A percentile compares a stretch with the other conserved stretches of the same genome.
These are phyloP conservation scores for Ailuropoda melanoleuca DNA, from an alignment of 2,113 vertebrate genomes.

Conservation along the genomic window DNA sequence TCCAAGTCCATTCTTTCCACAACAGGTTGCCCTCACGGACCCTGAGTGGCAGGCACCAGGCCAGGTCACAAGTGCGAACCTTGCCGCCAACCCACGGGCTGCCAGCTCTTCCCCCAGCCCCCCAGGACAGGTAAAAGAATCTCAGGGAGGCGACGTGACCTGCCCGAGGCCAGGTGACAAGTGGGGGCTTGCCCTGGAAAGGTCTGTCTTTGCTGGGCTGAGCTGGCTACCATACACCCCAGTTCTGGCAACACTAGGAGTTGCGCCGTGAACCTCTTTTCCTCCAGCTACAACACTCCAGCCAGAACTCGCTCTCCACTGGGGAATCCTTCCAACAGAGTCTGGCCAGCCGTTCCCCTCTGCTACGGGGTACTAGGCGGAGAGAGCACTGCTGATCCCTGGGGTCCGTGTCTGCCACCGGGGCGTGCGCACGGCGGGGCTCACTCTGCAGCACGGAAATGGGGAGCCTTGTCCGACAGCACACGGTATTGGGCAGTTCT, in stretches of 20 bases:
- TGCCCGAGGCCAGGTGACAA: background rate
- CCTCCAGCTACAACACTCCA: background rate
- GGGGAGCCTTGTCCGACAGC: background rate
- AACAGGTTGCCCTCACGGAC: no score
- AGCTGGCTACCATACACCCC: background rate
- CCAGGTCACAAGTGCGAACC: no score
- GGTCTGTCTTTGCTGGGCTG: background rate
- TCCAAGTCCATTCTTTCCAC: background rate
- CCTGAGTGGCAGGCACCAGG: background rate
- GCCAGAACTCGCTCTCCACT: background rate
- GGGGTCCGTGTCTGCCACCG: background rate
- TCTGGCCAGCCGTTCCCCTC: background rate
- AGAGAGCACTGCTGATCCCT: background rate
- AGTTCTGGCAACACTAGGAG: no score
- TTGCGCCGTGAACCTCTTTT: no score
- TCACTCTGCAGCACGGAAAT: background rate
- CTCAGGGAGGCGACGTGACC: background rate
- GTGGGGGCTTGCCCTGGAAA: background rate
- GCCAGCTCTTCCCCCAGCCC: rapidly evolving
- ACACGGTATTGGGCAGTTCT: no score
- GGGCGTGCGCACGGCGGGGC: no score
- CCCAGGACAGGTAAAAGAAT: background rate
- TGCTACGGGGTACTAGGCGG: rapidly evolving
- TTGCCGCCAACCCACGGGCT: rapidly evolving
- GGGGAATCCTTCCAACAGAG: background rate